A percentile compares a stretch with the other conserved stretches of the same genome.
These are phyloP conservation scores for Hypselothyrea guttata DNA, from an alignment of 2,888 invertebrate species.

Conservation along the genomic window DNA sequence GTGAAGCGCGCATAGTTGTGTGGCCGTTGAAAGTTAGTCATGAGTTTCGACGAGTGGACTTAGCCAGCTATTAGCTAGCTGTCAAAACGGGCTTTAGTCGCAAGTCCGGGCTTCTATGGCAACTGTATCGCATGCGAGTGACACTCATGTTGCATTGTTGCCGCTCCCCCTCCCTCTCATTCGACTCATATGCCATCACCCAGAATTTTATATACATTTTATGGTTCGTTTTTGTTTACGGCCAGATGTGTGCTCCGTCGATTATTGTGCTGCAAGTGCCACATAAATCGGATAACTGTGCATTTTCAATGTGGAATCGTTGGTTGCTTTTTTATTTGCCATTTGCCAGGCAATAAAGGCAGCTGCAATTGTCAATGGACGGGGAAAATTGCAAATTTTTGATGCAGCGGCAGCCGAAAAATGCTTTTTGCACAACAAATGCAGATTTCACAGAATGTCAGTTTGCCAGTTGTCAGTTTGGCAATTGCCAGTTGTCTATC, in stretches of 20 bases:
- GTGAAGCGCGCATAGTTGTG: slow-evolving; percentile 15
- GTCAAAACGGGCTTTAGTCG: slow-evolving; percentile 23
- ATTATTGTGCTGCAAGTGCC: slow-evolving; percentile 46
- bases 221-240: slow-evolving; percentile 26
- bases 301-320: slow-evolving; percentile 42
- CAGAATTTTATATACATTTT: slow-evolving; percentile 28
- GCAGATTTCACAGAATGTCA: slow-evolving; percentile 36
- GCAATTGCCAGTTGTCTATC: slow-evolving; percentile 6
- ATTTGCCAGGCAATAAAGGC: slow-evolving; percentile 20
- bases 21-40: slow-evolving; percentile 26
- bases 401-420: slow-evolving; percentile 41
- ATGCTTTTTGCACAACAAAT: slow-evolving; percentile 40
- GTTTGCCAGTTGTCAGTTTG: slow-evolving; percentile 33
- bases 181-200: too few species aligned
- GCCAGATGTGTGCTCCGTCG: slow-evolving; percentile 31
- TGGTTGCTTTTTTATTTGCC: slow-evolving; percentile 12
- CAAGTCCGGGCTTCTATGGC: slow-evolving; percentile 14
- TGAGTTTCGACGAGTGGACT: slow-evolving; percentile 35
- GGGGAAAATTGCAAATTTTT: slow-evolving; percentile 51
- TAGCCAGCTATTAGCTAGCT: slow-evolving; percentile 46
- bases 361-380: slow-evolving; percentile 49
- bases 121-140: slow-evolving; percentile 18
- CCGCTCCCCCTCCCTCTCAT: background rate
- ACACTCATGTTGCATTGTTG: slow-evolving; percentile 16
- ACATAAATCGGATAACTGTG: slow-evolving; percentile 54